Base-by-base conservation (phyloP, 1,140 invertebrate species). In the Metopolophium dirhodum region DNA sequence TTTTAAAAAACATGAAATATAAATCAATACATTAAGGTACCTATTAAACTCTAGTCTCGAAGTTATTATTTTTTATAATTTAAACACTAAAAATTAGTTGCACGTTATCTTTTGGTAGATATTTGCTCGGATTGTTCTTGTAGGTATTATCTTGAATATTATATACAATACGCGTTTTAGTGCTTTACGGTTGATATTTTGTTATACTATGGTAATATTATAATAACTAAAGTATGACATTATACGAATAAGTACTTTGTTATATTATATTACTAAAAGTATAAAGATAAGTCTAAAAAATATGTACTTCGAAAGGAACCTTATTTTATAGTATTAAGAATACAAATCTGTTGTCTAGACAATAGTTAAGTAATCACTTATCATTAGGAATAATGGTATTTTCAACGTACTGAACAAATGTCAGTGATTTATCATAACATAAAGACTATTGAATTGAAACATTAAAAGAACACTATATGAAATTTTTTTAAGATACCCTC, bases 291-390 rank as follows among this genome's bases (percentile, higher is more conserved):
- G 14, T 49, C 14, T 49, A 11, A 87, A 87, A 87, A 47, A 87
- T 26, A 87, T n/a, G 30, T 49, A 49, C 18, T 49, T n/a, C 2
- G n/a, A 51, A 88, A 51, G 9, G 35, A 87, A 51, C 3, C n/a
- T 23, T 35, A 88, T 88, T 88, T 51, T 51, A 23, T 49, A 1
- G 7, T n/a, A 49, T 49, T n/a, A 49, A 35, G 26, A 7, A 7
- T 88, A 22, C 47, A 88, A n/a, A 88, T 37, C 20, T 22, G 47
- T 87, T 20, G 30, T 49, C 14, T 47, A 47, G 85, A 87, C 26
- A 49, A 49, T 87, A 87, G 85, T 18, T n/a, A 20, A 87, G 45
- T 49, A 87, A 87, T 87, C 41, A 87, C 83, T 85, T 49, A 49
- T 30, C 11, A n/a, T 87, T 37, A 68, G 30, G 85, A 18, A 22